Base-by-base conservation (phyloP, 1,140 invertebrate genomes). In the Muscidifurax raptorellus region DNA sequence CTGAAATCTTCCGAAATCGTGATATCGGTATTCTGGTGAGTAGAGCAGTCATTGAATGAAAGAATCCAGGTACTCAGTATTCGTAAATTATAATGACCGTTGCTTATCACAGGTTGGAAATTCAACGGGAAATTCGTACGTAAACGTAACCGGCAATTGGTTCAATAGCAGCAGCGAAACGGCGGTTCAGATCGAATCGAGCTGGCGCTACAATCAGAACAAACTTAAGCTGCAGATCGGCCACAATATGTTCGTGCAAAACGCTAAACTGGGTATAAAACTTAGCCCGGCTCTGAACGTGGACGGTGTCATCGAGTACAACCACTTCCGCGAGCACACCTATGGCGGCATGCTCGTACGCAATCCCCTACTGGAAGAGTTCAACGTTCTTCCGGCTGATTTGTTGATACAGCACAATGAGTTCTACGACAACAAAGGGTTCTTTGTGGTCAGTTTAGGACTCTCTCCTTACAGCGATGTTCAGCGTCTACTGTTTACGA, bases 281-380 rank as follows among this genome's bases (percentile, higher is more conserved):
- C 94, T 99, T 15, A 95, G 95, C 87, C 98, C 98, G 1, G 97
- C 97, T 1, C 93, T 99, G 5, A 98, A 98, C 92, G 92, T 98
- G 13, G 93, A 96, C 7, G 96, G 95, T 1, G 91, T 94, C 66
- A 96, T 98, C 75, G 97, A 98, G 89, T 97, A 97, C 90, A 99
- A 99, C 93, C 95, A 96, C 86, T 99, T 99, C 89, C 94, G 94
- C 69, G 94, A 96, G 74, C 97, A 99, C 44, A 92, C 92, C 66
- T 96, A 96, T 88, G 98, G 98, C 22, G 96, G 96, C 25, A 94
- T 99, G 40, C 95, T 98, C 44, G 96, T 99, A 47, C 96, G 96
- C 90, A 99, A 99, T 94, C 92, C 96, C 88, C 91, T 96, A 40
- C 92, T 95, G 87, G 95, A 96, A 86, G 96, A 97, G 91, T 96